Evolutionary conservation across 1,140 invertebrate species (phyloP), one percentile per base, ranked within the genome.

Genomic region (Megathymus violae): DNA sequence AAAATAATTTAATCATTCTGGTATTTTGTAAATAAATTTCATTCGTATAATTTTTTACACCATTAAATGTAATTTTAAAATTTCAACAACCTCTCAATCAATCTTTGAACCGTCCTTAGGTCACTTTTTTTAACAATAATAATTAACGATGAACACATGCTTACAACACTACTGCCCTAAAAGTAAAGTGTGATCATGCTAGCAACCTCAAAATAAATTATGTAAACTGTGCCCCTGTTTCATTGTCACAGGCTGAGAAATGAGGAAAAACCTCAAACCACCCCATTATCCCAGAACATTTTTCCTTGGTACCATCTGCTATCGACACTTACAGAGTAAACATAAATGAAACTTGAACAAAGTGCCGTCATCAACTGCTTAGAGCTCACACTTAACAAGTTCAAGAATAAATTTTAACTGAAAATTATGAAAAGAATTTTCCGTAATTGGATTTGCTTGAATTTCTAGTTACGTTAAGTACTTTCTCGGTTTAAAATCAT

Each of bases 201-300:
- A 31, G 9, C n/a, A n/a, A n/a, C 27, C 27, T 4, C 27, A 31
- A 31, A 31, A 31, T 31, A 31, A 31, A 31, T 31, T 31, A 31
- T 31, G 27, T 9, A 9, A 31, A 31, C 27, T 31, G 27, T 31
- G 27, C 27, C 27, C 27, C 27, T 31, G 27, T 7, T 31, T 31
- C 27, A 22, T 5, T 31, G 27, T 31, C 27, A 31, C 9, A 7
- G 27, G 27, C 4, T 31, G 27, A 9, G 27, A 31, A 31, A 31
- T 31, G 27, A 31, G n/a, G 34, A 36, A 36, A 36, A 36, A 36
- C 34, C 34, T 36, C 34, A 36, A 36, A 36, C 34, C 34, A 31
- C 27, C 27, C 27, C 7, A 36, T 36, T 36, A 36, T 36, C 4
- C 10, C 34, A 36, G 34, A 36, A 36, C 34, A 36, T 36, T 36